Percentiles rank a stretch among this genome's conserved stretches.
Evolutionary conservation across 1,140 invertebrate genomes (phyloP).

Genomic region (Bombus haemorrhoidalis): DNA sequence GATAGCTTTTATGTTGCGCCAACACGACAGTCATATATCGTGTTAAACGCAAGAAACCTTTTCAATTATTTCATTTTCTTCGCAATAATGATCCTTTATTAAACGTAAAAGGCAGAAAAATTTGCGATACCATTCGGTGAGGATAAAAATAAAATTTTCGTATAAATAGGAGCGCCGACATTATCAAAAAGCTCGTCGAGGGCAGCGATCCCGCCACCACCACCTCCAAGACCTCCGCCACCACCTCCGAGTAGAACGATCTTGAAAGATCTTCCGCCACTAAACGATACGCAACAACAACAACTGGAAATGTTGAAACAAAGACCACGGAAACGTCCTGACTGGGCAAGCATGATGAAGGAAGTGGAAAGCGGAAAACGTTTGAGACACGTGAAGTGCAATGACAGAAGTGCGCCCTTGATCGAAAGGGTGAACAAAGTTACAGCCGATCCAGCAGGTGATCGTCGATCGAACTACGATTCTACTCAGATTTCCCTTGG

Average conservation of each 20-base stretch:
- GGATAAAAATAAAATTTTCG: conserved; percentile 30
- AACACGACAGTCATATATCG: too few species aligned
- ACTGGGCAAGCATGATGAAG: conserved; percentile 95
- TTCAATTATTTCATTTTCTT: background rate
- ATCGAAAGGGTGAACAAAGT: conserved; percentile 83
- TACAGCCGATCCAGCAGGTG: conserved; percentile 84
- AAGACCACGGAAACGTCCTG: conserved; percentile 90
- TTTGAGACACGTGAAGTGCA: conserved; percentile 91
- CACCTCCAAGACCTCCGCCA: conserved; percentile 88
- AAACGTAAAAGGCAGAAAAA: background rate
- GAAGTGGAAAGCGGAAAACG: conserved; percentile 91
- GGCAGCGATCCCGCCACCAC: conserved; percentile 83
- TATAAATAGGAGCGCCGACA: conserved; percentile 77
- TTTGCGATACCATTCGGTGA: background rate
- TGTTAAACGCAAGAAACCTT: too few species aligned
- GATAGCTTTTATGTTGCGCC: too few species aligned
- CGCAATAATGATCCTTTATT: background rate
- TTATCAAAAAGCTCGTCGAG: conserved; percentile 80
- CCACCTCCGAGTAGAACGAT: conserved; percentile 84
- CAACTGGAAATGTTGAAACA: conserved; percentile 86
- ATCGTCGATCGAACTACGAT: conserved; percentile 64
- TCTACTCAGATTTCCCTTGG: conserved; percentile 30
- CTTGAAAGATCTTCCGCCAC: conserved; percentile 79
- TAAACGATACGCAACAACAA: conserved; percentile 83
- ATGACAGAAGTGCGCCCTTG: conserved; percentile 88